Conservation (phyloP, 2,113 vertebrate genomes). For the Alces alces region DNA sequence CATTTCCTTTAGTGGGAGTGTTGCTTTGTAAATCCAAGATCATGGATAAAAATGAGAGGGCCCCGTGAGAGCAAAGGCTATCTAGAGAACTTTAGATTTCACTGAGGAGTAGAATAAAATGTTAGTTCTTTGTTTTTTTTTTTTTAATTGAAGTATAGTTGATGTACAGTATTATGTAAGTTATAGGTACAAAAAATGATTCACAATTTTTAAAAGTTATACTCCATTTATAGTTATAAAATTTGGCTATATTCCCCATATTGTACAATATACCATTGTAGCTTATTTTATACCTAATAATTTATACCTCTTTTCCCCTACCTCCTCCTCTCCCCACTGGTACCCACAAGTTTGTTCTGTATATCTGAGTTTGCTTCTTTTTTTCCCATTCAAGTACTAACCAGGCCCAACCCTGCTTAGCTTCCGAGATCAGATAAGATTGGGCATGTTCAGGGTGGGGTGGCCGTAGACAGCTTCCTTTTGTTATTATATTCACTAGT, state of each 20-base stretch:
- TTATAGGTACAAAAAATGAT: neutral
- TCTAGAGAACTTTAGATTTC: neutral
- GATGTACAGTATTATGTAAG: neutral
- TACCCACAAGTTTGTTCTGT: neutral
- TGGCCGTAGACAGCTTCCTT: neutral
- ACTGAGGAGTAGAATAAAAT: neutral
- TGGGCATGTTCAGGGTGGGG: neutral
- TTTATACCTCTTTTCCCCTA: neutral
- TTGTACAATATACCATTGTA: neutral
- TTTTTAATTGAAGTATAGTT: neutral
- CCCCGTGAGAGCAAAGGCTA: fast-evolving
- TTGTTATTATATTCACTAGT: neutral
- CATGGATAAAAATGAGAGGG: neutral
- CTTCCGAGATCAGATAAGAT: neutral
- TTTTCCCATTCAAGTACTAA: neutral
- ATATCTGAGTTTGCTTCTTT: neutral
- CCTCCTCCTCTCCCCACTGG: neutral
- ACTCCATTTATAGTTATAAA: neutral
- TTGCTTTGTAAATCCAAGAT: neutral
- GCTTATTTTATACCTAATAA: neutral
- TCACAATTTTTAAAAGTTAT: neutral
- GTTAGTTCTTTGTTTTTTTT: neutral
- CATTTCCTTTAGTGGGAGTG: neutral
- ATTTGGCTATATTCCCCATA: neutral
- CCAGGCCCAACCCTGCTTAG: neutral